Evolutionary conservation across 2,888 invertebrate species (phyloP).

Genomic region (Microplitis deprimator): DNA sequence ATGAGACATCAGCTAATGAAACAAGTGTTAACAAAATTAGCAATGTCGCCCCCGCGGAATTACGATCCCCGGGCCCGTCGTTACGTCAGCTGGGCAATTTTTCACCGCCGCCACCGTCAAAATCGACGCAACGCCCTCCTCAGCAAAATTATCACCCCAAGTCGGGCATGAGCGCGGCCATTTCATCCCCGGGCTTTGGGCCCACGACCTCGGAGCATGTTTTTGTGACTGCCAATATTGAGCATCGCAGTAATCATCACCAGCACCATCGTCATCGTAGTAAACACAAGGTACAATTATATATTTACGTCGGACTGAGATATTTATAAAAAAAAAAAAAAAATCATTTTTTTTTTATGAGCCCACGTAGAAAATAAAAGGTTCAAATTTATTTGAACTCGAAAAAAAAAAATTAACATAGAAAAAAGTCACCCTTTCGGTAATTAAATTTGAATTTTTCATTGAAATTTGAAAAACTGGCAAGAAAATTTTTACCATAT

Average conservation of each 20-base stretch:
- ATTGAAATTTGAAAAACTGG: no score
- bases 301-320: neutral
- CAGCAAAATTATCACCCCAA: slow-evolving; percentile 42
- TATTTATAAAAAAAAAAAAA: neutral
- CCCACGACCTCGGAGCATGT: slow-evolving; percentile 61
- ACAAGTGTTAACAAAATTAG: slow-evolving; percentile 42
- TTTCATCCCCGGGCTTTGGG: slow-evolving; percentile 33
- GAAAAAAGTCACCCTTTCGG: no score
- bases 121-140: slow-evolving; percentile 40
- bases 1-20: slow-evolving; percentile 50
- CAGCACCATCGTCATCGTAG: slow-evolving; percentile 66
- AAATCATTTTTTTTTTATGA: no score
- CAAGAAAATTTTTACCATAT: no score
- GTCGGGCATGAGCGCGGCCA: slow-evolving; percentile 45
- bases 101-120: slow-evolving; percentile 46
- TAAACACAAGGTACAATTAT: slow-evolving; percentile 62
- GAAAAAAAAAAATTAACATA: no score
- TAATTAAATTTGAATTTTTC: no score
- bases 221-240: slow-evolving; percentile 59
- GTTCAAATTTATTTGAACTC: no score
- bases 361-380: no score
- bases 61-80: slow-evolving; percentile 47
- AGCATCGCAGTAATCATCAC: slow-evolving; percentile 61
- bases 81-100: slow-evolving; percentile 44
- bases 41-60: slow-evolving; percentile 38